Base-by-base conservation (phyloP, 2,888 invertebrate species). In the Coleophora flavipennella region DNA sequence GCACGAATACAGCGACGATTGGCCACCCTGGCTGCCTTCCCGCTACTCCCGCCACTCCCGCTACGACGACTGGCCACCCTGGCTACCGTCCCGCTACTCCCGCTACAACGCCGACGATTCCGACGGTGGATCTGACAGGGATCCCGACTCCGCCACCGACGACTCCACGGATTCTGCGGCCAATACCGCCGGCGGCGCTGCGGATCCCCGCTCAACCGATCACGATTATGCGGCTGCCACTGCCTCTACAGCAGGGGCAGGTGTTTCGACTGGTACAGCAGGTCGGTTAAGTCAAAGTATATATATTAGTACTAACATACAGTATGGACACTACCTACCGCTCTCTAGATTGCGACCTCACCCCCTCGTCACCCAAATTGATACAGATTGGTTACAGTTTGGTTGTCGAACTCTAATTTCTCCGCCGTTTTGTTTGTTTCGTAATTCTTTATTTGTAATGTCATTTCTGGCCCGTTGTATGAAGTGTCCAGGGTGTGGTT, bases 101-200 rank as follows among this genome's bases (percentile, higher is more conserved):
- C 9, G 13, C 14, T 13, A 26, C 35, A 34, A 35, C 32, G 12
- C 41, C 33, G 13, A 37, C 49, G 50, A 58, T 57, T 33, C 59
- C 57, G 50, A 62, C 49, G 51, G 67, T 72, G 61, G 70, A 74
- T 56, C 66, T 76, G 63, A 75, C 71, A 45, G 49, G 38, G 40
- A 26, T 40, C 13, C 51, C 55, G 45, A 47, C 48, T 35, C 53
- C 54, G 46, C 14, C 35, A 13, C 31, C 26, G n/a, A 11, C 9
- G 20, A 28, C 29, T 3, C 36, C 32, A 13, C 31, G 36, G 26
- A 34, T 33, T 29, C 43, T 11, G n/a, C 29, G 29, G 4, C 8
- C 29, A 10, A 29, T 10, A 9, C 8, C 29, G 3, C n/a, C 29
- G n/a, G 29, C 3, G n/a, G 10, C 8, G n/a, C 29, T 11, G 29